phyloP scores from a whole-genome alignment of 2,888 invertebrate genomes.

The Julus scandinavius region DNA sequence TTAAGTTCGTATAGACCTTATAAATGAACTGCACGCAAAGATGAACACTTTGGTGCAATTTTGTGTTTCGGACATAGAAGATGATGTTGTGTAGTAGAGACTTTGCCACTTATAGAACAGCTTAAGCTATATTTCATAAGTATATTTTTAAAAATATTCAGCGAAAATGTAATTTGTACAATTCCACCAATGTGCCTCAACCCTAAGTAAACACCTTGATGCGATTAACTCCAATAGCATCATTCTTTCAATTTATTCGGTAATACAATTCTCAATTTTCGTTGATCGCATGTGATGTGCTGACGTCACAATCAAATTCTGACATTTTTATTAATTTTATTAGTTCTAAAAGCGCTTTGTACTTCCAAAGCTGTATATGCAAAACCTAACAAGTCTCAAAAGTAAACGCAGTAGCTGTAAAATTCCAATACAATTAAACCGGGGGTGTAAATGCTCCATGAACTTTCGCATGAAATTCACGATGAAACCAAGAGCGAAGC shows the following conservation, averaged over 20 bases:
- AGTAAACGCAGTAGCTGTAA: not conserved
- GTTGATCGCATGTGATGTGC: not conserved
- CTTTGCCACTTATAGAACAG: too few species aligned
- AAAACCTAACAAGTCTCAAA: not conserved
- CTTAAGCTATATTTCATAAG: too few species aligned
- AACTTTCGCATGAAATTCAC: not conserved
- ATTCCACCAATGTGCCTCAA: too few species aligned
- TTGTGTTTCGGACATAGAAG: not conserved
- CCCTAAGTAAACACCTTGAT: too few species aligned
- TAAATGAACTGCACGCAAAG: not conserved
- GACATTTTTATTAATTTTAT: not conserved
- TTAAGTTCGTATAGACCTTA: not conserved
- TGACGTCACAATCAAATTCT: not conserved
- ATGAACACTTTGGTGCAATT: not conserved
- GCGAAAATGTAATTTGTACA: too few species aligned
- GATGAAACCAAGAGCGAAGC: constrained; percentile 6
- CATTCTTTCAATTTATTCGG: too few species aligned
- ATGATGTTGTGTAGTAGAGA: too few species aligned
- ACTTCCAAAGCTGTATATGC: not conserved
- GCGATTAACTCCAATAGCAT: too few species aligned
- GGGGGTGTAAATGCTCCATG: not conserved
- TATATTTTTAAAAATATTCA: too few species aligned
- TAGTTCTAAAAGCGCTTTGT: not conserved
- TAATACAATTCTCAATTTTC: too few species aligned
- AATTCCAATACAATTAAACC: not conserved